These are phyloP conservation scores for Asteroscopus sphinx DNA, from an alignment of 2,888 invertebrate species.

Conservation along the genomic window DNA sequence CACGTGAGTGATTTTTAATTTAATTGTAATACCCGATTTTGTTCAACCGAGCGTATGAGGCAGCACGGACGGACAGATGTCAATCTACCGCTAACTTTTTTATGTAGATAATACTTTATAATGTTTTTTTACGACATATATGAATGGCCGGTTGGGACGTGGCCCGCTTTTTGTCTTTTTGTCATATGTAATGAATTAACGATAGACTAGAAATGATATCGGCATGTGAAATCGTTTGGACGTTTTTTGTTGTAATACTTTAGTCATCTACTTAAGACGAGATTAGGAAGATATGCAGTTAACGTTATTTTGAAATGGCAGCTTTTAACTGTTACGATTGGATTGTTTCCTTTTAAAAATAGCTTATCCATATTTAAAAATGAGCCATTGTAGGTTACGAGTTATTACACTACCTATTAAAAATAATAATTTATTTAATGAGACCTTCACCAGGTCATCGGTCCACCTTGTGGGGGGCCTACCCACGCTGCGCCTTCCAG, in stretches of 20 bases:
- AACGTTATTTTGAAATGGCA: slow-evolving; percentile 11
- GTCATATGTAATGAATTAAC: slow-evolving; percentile 78
- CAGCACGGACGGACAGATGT: slow-evolving; percentile 82
- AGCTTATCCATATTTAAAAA: too few relatives aligned
- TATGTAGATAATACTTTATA: slow-evolving; percentile 55
- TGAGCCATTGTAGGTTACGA: too few relatives aligned
- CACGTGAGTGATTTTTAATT: slow-evolving; percentile 87
- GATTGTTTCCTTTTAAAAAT: too few relatives aligned
- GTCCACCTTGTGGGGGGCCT: too few relatives aligned
- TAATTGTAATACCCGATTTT: slow-evolving; percentile 89
- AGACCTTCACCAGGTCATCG: too few relatives aligned
- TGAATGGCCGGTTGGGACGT: slow-evolving; percentile 65
- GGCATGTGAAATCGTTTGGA: slow-evolving; percentile 70
- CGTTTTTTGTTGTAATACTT: slow-evolving; percentile 56
- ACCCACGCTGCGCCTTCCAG: too few relatives aligned
- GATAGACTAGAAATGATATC: slow-evolving; percentile 72
- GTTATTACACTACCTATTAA: too few relatives aligned
- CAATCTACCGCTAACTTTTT: slow-evolving; percentile 79
- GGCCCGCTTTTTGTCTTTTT: slow-evolving; percentile 74
- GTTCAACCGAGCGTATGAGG: slow-evolving; percentile 81
- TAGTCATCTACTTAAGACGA: slow-evolving; percentile 44
- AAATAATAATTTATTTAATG: too few relatives aligned
- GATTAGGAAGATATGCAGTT: slow-evolving; percentile 25
- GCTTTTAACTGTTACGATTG: slow-evolving; percentile 10
- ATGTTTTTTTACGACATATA: slow-evolving; percentile 59